A percentile compares a stretch with the other conserved stretches of the same genome.
phyloP scores from a whole-genome alignment of 2,888 invertebrate species.

The Barypeithes pellucidus region DNA sequence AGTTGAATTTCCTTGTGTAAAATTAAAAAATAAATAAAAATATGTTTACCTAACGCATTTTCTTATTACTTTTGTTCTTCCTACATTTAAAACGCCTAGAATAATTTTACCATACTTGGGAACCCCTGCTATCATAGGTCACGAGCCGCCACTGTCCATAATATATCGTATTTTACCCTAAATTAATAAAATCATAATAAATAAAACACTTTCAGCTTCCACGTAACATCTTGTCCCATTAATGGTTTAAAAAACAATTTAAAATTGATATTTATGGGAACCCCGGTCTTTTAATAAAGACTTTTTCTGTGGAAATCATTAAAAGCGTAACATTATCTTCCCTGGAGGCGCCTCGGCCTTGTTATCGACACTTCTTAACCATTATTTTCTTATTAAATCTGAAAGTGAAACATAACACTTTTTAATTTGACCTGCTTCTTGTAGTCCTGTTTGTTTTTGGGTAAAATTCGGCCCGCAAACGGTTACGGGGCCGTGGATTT shows the following conservation, averaged over 20 bases:
- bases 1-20: too few species aligned
- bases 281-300: slow-evolving; percentile 31
- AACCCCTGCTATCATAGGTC: too few species aligned
- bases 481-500: too few species aligned
- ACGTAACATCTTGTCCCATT: neutral
- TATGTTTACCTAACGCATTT: too few species aligned
- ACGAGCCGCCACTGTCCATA: too few species aligned
- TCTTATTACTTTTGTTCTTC: too few species aligned
- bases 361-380: slow-evolving; percentile 41
- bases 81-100: too few species aligned
- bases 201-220: neutral
- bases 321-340: slow-evolving; percentile 46
- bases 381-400: slow-evolving; percentile 2
- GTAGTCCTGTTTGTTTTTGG: neutral
- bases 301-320: slow-evolving; percentile 47
- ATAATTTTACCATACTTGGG: too few species aligned
- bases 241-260: slow-evolving; percentile 14
- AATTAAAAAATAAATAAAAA: too few species aligned
- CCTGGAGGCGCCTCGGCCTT: slow-evolving; percentile 37
- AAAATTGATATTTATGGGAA: slow-evolving; percentile 33
- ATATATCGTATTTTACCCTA: too few species aligned
- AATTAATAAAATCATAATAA: too few species aligned
- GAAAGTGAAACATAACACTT: slow-evolving; percentile 10
- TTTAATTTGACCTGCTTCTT: slow-evolving; percentile 36
- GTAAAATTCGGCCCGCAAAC: neutral